Evolutionary conservation across 2,888 invertebrate species (phyloP), one percentile per base, ranked within the genome.

Genomic region (Pardosa pseudoannulata): DNA sequence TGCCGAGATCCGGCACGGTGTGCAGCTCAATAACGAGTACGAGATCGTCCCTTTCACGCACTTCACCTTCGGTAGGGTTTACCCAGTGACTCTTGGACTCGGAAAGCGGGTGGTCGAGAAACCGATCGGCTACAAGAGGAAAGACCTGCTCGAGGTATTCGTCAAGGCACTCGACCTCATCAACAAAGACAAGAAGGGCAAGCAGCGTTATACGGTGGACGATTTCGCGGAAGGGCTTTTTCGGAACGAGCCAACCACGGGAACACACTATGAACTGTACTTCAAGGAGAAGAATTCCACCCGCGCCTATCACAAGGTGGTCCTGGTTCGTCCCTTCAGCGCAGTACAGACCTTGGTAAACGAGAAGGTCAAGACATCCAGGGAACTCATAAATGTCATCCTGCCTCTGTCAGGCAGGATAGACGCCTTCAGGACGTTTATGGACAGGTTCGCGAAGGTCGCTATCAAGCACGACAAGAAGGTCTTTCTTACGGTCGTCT

Each of bases 21-120:
- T 94, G 23, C 93, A 94, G 0, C 92, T 95, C 68, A 95, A 95
- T 92, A 95, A 95, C 72, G 95, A 95, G 91, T 95, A 95, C 92
- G 95, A 95, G 91, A 92, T 95, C 88, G 93, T 95, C 68, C 94
- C 95, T n/a, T 95, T 95, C 91, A 94, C 94, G 90, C 94, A 95
- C 90, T 95, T 95, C 91, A 95, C 92, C 0, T 89, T 92, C 68
- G 91, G 93, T 88, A 92, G 95, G 50, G 94, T 95, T 0, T 95
- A 95, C 90, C 94, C 95, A 64, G 94, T 94, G 31, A 95, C 95
- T 78, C 92, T 95, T 86, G 95, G 95, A 0, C 92, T 95, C 71
- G 95, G 95, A 0, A 95, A 95, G 90, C 92, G 95, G 11, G 95
- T 95, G 3, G 95, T 95, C 6, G 95, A 95, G 90, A 95, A 95